A percentile compares a stretch with the other conserved stretches of the same genome.
These are phyloP conservation scores for Serripes groenlandicus DNA, from an alignment of 2,888 invertebrate species.

Conservation along the genomic window DNA sequence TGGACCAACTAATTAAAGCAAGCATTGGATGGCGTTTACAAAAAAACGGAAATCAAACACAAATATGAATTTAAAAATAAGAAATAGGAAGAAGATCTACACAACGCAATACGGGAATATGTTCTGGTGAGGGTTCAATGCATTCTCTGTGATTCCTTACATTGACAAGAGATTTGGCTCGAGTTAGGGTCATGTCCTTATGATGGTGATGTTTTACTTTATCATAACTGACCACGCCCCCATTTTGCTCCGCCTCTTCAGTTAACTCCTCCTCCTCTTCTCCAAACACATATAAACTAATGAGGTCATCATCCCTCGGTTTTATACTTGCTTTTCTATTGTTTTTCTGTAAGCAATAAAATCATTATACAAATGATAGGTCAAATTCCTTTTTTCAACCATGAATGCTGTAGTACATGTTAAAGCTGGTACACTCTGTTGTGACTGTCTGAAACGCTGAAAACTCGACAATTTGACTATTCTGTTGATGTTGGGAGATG, in stretches of 20 bases:
- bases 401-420: too few species aligned
- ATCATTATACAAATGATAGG: too few species aligned
- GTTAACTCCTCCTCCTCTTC: slow-evolving; percentile 82
- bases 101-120: neutral
- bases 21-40: neutral
- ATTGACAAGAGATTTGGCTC: slow-evolving; percentile 51
- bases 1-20: neutral
- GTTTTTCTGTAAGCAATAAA: slow-evolving; percentile 41
- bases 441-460: too few species aligned
- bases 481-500: too few species aligned
- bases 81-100: neutral
- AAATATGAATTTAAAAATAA: neutral
- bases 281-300: slow-evolving; percentile 84
- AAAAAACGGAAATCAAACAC: neutral
- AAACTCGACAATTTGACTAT: too few species aligned
- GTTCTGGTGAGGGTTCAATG: slow-evolving; percentile 24
- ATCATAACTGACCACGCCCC: slow-evolving; percentile 78
- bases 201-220: slow-evolving; percentile 78
- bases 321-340: slow-evolving; percentile 33
- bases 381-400: too few species aligned
- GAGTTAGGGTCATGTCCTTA: slow-evolving; percentile 69
- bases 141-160: slow-evolving; percentile 64
- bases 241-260: slow-evolving; percentile 76
- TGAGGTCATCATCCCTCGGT: slow-evolving; percentile 76
- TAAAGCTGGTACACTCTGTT: too few species aligned